Evolutionary conservation across 2,888 invertebrate species (phyloP), one percentile per base, ranked within the genome.

Genomic region (Bombyx huttoni): DNA sequence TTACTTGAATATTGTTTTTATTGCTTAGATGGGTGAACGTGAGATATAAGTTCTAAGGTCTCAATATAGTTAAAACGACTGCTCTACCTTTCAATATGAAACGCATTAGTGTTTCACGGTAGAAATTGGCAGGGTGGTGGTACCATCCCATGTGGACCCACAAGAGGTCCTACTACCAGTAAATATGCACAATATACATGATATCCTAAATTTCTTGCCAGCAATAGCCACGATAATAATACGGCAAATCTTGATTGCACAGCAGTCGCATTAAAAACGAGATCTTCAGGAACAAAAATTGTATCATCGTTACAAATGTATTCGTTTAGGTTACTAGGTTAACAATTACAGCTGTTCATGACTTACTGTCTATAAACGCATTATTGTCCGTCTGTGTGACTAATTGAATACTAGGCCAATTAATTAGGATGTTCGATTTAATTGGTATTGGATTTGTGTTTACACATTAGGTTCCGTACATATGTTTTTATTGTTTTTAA

Each of bases 371-470:
- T 47, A 57, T 56, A 61, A 56, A 60, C 53, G 58, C 60, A 63
- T 67, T 65, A 59, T 67, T 56, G 53, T 49, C 24, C 0, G 40
- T 48, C 53, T 52, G 61, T 51, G 62, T 73, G 73, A 79, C 65
- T 77, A 78, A 75, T 67, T 62, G 57, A 66, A 65, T 60, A 70
- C 57, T 71, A 65, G 68, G 75, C 75, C 65, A 69, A 68, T 67
- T 53, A 24, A 49, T 53, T 58, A 52, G 52, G 46, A 51, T 51
- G 46, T 57, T 49, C 14, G 13, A 10, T 40, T 10, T 12, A 40
- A 40, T 40, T 1, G 3, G 9, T 8, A 40, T 40, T 12, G 40
- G 8, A 12, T 0, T 24, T 24, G 5, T 40, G 40, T 7, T 10
- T 12, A 12, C 12, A 10, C 9, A 6, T 40, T 40, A 0, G 40